Conservation (phyloP, 2,113 vertebrate genomes). For the Mobula hypostoma region DNA sequence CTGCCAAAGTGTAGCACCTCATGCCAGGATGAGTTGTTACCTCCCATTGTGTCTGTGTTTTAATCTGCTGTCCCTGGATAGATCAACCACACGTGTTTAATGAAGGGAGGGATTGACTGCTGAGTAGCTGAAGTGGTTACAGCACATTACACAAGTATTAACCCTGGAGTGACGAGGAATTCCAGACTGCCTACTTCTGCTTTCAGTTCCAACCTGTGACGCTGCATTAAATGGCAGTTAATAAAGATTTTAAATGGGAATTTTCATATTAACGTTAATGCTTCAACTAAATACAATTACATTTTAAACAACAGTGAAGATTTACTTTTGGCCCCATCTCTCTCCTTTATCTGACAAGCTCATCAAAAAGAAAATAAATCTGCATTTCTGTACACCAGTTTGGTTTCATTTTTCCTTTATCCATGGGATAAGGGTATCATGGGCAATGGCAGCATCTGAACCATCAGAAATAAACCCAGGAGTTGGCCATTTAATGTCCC, state of each 20-base stretch:
- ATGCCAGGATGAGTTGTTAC: not conserved
- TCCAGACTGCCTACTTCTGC: not conserved
- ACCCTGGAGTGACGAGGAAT: not conserved
- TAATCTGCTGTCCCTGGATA: not conserved
- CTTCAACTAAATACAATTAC: not conserved
- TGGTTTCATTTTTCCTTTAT: not conserved
- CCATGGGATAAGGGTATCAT: too few species aligned
- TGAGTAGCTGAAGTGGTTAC: not conserved
- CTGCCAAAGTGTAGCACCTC: not conserved
- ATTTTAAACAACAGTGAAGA: not conserved
- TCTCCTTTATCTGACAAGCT: not conserved
- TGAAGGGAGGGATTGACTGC: not conserved
- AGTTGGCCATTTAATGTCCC: too few species aligned
- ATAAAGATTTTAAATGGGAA: not conserved
- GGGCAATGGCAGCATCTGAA: too few species aligned
- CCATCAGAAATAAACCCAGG: too few species aligned
- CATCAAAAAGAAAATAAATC: not conserved
- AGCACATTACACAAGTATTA: not conserved
- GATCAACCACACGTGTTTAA: not conserved
- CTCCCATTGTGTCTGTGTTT: not conserved
- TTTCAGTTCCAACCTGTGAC: not conserved
- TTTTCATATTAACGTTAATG: not conserved
- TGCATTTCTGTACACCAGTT: not conserved
- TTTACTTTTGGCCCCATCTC: not conserved
- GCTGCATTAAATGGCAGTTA: not conserved